Evolutionary conservation across 2,113 vertebrate genomes (phyloP).

Genomic region (Trichechus manatus): DNA sequence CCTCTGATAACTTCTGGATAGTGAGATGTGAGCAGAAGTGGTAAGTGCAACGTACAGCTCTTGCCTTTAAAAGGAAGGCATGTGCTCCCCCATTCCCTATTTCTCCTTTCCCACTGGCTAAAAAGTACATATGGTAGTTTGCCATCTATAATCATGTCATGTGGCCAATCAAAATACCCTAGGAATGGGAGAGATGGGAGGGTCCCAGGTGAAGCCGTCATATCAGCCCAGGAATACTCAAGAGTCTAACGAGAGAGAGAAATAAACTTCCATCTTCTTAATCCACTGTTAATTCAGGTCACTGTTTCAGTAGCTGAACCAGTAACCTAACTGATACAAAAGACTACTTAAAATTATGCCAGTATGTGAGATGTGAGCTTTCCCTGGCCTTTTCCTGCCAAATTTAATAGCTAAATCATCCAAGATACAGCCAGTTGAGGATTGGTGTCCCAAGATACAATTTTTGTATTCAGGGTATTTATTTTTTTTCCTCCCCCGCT

Average conservation of each 20-base stretch:
- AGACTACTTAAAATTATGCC: neutral
- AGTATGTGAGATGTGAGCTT: neutral
- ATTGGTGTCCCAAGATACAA: neutral
- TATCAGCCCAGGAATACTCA: neutral
- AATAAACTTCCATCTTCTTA: neutral
- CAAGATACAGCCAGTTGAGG: neutral
- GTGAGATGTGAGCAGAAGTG: neutral
- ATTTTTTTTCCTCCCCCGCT: neutral
- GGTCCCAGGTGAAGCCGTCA: neutral
- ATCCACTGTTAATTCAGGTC: conserved; percentile 16
- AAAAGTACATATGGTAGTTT: neutral
- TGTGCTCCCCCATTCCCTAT: neutral
- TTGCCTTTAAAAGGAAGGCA: neutral
- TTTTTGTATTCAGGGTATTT: neutral
- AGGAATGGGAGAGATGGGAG: neutral
- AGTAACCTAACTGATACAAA: neutral
- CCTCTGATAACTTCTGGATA: neutral
- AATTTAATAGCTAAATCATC: neutral
- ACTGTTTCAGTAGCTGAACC: neutral
- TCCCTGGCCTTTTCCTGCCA: neutral
- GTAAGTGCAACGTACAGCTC: neutral
- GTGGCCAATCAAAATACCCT: neutral
- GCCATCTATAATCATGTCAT: neutral
- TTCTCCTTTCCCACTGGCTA: neutral
- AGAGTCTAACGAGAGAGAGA: neutral